phyloP scores from a whole-genome alignment of 2,113 vertebrate species.

The Salvator merianae region DNA sequence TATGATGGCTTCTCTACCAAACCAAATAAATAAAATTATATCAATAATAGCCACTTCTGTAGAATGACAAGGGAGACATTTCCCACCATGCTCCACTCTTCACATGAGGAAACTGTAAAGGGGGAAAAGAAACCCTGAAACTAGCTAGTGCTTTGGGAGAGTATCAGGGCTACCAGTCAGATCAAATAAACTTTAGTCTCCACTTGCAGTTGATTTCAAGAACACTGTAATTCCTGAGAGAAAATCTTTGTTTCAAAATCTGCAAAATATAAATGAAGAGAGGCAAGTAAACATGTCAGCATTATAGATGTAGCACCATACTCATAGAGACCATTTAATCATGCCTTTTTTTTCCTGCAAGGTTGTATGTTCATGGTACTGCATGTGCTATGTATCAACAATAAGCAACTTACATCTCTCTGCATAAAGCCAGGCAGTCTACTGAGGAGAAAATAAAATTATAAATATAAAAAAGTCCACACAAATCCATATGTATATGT shows the following conservation, averaged over 20 bases:
- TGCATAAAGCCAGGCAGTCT: background rate
- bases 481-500: too few species aligned
- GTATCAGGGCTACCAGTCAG: constrained; percentile 74
- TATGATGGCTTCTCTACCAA: constrained; percentile 74
- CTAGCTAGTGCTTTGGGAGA: constrained; percentile 68
- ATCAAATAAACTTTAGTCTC: constrained; percentile 72
- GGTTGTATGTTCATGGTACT: background rate
- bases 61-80: constrained; percentile 60
- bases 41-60: constrained; percentile 67
- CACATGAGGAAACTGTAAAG: constrained; percentile 36
- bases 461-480: too few species aligned
- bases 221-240: background rate
- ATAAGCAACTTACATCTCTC: background rate
- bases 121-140: constrained; percentile 58
- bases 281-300: constrained; percentile 15
- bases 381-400: background rate
- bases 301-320: background rate
- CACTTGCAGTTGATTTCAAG: constrained; percentile 40
- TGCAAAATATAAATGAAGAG: constrained; percentile 17
- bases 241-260: background rate
- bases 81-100: constrained; percentile 58
- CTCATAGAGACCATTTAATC: background rate
- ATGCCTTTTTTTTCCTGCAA: background rate
- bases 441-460: background rate
- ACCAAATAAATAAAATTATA: constrained; percentile 75